These are phyloP conservation scores for Caenorhabditis panamensis DNA, from an alignment of 2,888 invertebrate genomes.

Conservation along the genomic window DNA sequence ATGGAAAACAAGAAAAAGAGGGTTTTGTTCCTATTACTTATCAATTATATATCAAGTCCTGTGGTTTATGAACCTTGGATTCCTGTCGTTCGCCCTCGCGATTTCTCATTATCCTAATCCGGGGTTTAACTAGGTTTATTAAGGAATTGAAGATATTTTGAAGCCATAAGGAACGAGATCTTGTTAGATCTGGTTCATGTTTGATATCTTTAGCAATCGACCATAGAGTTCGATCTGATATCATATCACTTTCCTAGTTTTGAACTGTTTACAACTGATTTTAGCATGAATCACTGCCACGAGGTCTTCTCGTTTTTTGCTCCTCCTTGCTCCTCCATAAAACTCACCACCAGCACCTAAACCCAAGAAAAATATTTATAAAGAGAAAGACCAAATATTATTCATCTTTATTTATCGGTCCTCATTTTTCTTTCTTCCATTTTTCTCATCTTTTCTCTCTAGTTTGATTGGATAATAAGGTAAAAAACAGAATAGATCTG, in stretches of 20 bases:
- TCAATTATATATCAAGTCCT: not conserved
- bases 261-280: too few relatives aligned
- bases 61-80: too few relatives aligned
- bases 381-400: slow-evolving; percentile 11
- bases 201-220: too few relatives aligned
- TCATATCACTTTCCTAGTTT: not conserved
- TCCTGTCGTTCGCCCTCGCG: slow-evolving; percentile 1
- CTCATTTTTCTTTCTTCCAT: slow-evolving; percentile 5
- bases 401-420: slow-evolving; percentile 18
- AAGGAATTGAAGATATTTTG: too few relatives aligned
- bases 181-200: too few relatives aligned
- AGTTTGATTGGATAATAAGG: not conserved
- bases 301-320: not conserved
- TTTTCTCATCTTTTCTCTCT: slow-evolving; percentile 1
- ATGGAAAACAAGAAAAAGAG: too few relatives aligned
- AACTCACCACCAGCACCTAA: not conserved
- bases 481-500: slow-evolving; percentile 25
- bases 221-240: too few relatives aligned
- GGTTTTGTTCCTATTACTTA: not conserved
- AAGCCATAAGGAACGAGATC: too few relatives aligned
- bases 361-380: slow-evolving; percentile 4
- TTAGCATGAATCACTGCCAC: too few relatives aligned
- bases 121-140: not conserved
- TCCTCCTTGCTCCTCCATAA: not conserved
- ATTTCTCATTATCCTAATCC: not conserved